Base-by-base conservation (phyloP, 2,888 invertebrate genomes). In the Charanyca ferruginea region DNA sequence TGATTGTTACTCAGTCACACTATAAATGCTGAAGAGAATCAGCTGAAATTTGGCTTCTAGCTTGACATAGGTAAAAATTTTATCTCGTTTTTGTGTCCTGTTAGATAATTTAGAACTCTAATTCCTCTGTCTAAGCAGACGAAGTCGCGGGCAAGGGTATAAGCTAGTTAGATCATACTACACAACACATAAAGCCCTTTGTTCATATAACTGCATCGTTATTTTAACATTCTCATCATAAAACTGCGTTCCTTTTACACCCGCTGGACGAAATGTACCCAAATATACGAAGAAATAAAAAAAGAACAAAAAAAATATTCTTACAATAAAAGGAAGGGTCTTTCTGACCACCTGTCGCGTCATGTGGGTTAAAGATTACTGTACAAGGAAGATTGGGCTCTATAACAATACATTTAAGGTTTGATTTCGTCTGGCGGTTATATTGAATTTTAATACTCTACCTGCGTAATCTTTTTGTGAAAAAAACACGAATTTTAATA, bases 241-340 rank as follows among this genome's bases (percentile, higher is more conserved):
- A 70, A 77, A 54, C 45, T 28, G 16, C 9, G 23, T 28, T 22
- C 11, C 32, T 11, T 44, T 44, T 8, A 63, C 47, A 68, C 76
- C 49, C 66, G 48, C 48, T 41, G 49, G 58, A 47, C 52, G 35
- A 45, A 77, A 58, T 38, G 47, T 72, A 52, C 72, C 72, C 72
- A 55, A 73, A 77, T 72, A 65, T 55, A 55, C 72, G 51, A 47
- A 65, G 23, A 65, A 72, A 76, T 66, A 60, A 60, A 66, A 69
- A 60, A 77, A 64, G 23, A 61, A 23, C 42, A 55, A 59, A 81
- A 80, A 80, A 78, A 18, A 58, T 23, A 66, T 44, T 51, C 66
- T 75, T 72, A 75, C 79, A 79, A 80, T 76, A 80, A 81, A 74
- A 76, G 47, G 70, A 81, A 70, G 80, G 80, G 81, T 64, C 69